Evolutionary conservation across 2,113 vertebrate genomes (phyloP).

Genomic region (Octodon degus): DNA sequence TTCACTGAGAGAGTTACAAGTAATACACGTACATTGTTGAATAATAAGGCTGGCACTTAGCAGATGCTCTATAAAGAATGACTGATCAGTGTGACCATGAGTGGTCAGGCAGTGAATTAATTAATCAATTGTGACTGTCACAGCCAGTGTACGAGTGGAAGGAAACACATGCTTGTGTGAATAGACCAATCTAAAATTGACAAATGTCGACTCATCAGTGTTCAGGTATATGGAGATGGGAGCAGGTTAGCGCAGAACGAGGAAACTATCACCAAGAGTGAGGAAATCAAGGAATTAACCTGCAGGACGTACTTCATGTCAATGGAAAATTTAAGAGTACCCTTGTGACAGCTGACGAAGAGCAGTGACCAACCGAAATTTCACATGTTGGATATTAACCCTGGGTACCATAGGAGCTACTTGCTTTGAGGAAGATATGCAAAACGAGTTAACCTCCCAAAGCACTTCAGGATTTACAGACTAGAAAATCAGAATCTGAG

Average conservation of each 20-base stretch:
- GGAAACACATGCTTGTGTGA: neutral
- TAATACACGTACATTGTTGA: neutral
- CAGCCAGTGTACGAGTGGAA: neutral
- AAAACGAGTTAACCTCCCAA: neutral
- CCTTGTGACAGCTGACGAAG: neutral
- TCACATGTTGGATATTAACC: neutral
- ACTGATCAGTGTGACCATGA: neutral
- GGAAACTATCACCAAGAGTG: neutral
- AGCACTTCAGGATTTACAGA: neutral
- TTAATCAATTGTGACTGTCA: neutral
- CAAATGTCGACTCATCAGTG: neutral
- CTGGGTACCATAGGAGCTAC: neutral
- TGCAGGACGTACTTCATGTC: neutral
- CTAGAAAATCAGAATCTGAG: neutral
- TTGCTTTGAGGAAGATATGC: neutral
- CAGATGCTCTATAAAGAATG: neutral
- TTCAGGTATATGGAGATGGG: neutral
- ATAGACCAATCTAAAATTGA: conserved; percentile 8
- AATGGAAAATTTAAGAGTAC: neutral
- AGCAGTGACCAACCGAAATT: neutral
- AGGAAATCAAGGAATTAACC: neutral
- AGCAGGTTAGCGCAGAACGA: neutral
- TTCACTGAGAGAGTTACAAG: conserved; percentile 5
- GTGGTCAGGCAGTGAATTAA: neutral
- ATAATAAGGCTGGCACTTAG: neutral